Conservation (phyloP, 2,797 vertebrate species). For the Parambassis ranga region DNA sequence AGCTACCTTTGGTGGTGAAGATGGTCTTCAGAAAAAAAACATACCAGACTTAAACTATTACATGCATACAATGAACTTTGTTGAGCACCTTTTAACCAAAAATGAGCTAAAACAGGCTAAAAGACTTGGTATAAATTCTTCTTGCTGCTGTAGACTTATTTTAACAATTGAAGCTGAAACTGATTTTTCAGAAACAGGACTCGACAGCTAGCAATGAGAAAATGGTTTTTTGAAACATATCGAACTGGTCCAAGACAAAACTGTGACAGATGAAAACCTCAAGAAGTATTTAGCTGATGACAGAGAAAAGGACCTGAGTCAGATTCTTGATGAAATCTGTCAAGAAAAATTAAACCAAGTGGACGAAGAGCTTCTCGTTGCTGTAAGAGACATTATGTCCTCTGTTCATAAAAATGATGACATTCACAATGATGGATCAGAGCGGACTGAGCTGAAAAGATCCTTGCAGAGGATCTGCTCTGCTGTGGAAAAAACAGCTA, state of each 20-base stretch:
- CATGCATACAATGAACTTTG: no score
- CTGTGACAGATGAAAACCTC: neutral
- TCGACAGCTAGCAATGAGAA: no score
- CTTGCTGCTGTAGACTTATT: no score
- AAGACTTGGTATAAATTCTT: no score
- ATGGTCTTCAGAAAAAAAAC: no score
- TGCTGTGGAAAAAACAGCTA: neutral
- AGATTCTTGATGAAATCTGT: conserved; percentile 58
- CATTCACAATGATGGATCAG: rapidly evolving
- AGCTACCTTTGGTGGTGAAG: no score
- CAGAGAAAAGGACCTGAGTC: conserved; percentile 29
- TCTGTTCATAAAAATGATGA: rapidly evolving
- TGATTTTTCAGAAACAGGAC: no score
- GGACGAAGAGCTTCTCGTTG: conserved; percentile 15
- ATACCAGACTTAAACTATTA: no score
- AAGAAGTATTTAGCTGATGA: neutral
- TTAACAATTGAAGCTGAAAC: no score
- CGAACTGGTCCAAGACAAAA: neutral
- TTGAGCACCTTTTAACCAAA: no score
- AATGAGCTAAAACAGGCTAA: no score
- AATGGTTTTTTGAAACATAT: no score
- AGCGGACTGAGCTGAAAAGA: neutral
- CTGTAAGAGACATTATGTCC: conserved; percentile 31
- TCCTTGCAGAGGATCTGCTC: neutral
- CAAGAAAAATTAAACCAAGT: conserved; percentile 33